These are phyloP conservation scores for Phortica magna DNA, from an alignment of 2,888 invertebrate species.

Conservation along the genomic window DNA sequence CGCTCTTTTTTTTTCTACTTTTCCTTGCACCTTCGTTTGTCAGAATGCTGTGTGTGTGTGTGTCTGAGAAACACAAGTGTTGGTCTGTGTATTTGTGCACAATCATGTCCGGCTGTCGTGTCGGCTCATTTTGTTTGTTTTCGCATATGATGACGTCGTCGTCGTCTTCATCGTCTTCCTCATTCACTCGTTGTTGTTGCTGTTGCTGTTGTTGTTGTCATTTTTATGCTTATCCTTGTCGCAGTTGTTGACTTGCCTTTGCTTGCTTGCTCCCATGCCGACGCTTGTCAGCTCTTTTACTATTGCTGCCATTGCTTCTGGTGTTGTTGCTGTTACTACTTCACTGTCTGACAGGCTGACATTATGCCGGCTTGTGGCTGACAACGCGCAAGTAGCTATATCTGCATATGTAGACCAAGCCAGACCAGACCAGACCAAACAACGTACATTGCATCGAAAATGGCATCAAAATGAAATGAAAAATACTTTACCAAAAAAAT, in stretches of 20 bases:
- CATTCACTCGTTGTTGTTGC: background rate
- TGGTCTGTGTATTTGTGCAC: background rate
- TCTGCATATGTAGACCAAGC: conserved; percentile 9
- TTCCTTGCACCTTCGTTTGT: conserved; percentile 20
- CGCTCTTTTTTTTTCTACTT: background rate
- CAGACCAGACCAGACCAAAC: background rate
- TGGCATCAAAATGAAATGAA: conserved; percentile 16
- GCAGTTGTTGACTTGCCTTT: conserved; percentile 60
- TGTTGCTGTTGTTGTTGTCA: background rate
- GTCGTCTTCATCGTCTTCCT: background rate
- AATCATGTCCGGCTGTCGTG: conserved; percentile 17
- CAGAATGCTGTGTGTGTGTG: conserved; percentile 9
- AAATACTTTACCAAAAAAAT: conserved; percentile 4
- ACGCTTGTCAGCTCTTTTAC: conserved; percentile 29
- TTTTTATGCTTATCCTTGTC: background rate
- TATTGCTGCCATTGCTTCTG: background rate
- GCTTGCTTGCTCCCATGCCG: conserved; percentile 45
- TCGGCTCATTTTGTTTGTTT: conserved; percentile 31
- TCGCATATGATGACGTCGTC: conserved; percentile 14
- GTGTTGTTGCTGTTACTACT: background rate
- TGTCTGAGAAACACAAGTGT: conserved; percentile 25
- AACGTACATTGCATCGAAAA: background rate
- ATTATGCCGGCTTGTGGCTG: conserved; percentile 20
- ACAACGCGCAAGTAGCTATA: conserved; percentile 1
- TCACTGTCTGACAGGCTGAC: conserved; percentile 22